phyloP scores from a whole-genome alignment of 2,888 invertebrate genomes.

The Pachycephus smyrnensis region DNA sequence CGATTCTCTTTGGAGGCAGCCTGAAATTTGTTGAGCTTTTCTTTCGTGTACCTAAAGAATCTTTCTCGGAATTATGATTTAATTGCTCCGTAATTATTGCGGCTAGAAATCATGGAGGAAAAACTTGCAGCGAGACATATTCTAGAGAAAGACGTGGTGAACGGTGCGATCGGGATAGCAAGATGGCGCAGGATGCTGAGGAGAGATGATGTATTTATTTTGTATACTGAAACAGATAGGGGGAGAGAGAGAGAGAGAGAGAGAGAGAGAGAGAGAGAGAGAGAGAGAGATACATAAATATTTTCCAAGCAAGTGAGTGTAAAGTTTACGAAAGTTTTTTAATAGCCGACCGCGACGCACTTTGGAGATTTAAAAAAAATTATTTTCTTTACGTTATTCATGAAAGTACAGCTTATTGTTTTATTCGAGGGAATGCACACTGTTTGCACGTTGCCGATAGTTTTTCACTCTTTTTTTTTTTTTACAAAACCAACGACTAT shows the following conservation, averaged over 20 bases:
- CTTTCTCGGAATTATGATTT: background rate
- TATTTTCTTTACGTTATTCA: background rate
- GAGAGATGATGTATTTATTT: slow-evolving; percentile 26
- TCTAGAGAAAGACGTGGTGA: background rate
- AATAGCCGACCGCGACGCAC: background rate
- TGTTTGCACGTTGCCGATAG: background rate
- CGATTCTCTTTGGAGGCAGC: background rate
- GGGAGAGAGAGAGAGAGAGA: background rate
- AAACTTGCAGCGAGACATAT: background rate
- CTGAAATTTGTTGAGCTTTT: background rate
- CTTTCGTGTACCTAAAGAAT: background rate
- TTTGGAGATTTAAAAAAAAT: no score
- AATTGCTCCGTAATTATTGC: background rate
- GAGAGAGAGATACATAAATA: background rate
- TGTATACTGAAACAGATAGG: slow-evolving; percentile 18
- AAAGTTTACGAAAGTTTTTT: background rate
- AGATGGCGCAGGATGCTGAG: background rate
- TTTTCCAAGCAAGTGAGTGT: background rate
- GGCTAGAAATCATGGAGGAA: background rate
- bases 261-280: background rate
- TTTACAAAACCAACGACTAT: background rate
- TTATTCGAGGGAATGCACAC: background rate
- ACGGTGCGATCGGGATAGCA: background rate
- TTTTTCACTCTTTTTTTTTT: background rate
- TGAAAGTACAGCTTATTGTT: background rate